Evolutionary conservation across 2,888 invertebrate genomes (phyloP), one percentile per base, ranked within the genome.

Genomic region (Stegophylla sp.): DNA sequence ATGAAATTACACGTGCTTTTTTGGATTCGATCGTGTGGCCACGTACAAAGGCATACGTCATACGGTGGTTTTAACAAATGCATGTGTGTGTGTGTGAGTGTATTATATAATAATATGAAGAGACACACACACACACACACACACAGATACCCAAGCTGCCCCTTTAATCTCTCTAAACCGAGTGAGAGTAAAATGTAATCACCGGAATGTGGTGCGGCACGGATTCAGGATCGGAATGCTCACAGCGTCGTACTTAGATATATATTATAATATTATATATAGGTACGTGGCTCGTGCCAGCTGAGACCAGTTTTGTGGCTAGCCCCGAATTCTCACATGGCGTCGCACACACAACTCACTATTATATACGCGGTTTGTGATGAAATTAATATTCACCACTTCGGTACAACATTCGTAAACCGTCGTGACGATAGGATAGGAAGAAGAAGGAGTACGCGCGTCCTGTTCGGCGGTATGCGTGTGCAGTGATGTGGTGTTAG

Each of bases 281-380:
- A 56, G 3, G 10, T 53, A 56, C 23, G 34, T 34, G 9, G 23
- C 10, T 23, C 56, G 56, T 23, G 45, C 67, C 53, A 71, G 71
- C 53, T 71, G 71, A 71, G 71, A 71, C 53, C 53, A 71, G 71
- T 71, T 56, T 71, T 71, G 53, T n/a, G 53, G 71, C n/a, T 13
- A 34, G 7, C n/a, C 10, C 5, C n/a, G n/a, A 69, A 28, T 28
- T n/a, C n/a, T n/a, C n/a, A 28, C 51, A 51, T 28, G n/a, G n/a
- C 51, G 20, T 71, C n/a, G 17, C 48, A 51, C 45, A 53, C 9
- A n/a, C 53, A 53, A 10, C 43, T 4, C 43, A 43, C 43, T 9
- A 4, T 9, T 10, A 43, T 10, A 43, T 10, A 43, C 43, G 10
- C 45, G 15, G 34, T 7, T 5, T 7, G 12, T 26, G 17, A 7